These are phyloP conservation scores for Linnaemya tessellans DNA, from an alignment of 2,888 invertebrate genomes.

Conservation along the genomic window DNA sequence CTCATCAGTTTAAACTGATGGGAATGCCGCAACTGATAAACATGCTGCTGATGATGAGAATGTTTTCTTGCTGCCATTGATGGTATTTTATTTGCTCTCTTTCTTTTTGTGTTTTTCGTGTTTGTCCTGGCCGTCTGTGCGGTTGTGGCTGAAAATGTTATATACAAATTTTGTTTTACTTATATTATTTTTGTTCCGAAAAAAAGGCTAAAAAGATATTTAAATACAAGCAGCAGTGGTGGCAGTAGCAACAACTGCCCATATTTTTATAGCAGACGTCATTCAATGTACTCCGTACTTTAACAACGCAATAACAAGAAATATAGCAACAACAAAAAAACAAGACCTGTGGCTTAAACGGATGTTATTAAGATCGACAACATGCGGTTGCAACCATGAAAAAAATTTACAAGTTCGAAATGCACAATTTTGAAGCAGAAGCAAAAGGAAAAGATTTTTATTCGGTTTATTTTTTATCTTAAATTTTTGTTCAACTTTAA, in stretches of 20 bases:
- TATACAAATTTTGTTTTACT: constrained; percentile 31
- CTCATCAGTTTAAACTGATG: constrained; percentile 31
- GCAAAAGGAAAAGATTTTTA: constrained; percentile 10
- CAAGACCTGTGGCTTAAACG: constrained; percentile 70
- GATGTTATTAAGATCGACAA: constrained; percentile 73
- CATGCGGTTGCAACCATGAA: constrained; percentile 54
- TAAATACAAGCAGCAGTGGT: constrained; percentile 38
- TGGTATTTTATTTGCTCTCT: constrained; percentile 28
- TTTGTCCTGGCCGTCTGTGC: constrained; percentile 47
- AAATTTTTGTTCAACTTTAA: constrained; percentile 54
- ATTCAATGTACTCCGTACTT: constrained; percentile 18
- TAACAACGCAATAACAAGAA: constrained; percentile 24
- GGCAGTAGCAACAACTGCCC: constrained; percentile 43
- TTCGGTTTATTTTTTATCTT: constrained; percentile 18
- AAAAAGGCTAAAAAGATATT: constrained; percentile 6
- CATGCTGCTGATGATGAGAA: constrained; percentile 42
- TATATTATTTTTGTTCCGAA: constrained; percentile 15
- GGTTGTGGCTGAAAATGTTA: constrained; percentile 52
- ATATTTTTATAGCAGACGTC: constrained; percentile 36
- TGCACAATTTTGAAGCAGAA: constrained; percentile 4
- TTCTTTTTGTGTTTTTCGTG: background rate
- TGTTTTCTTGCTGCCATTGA: constrained; percentile 25
- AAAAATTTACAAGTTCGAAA: constrained; percentile 13
- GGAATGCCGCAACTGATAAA: constrained; percentile 56
- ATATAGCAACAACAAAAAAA: constrained; percentile 18